A percentile compares a stretch with the other conserved stretches of the same genome.
These are phyloP conservation scores for Morus bassanus DNA, from an alignment of 2,797 vertebrate species.

Conservation along the genomic window DNA sequence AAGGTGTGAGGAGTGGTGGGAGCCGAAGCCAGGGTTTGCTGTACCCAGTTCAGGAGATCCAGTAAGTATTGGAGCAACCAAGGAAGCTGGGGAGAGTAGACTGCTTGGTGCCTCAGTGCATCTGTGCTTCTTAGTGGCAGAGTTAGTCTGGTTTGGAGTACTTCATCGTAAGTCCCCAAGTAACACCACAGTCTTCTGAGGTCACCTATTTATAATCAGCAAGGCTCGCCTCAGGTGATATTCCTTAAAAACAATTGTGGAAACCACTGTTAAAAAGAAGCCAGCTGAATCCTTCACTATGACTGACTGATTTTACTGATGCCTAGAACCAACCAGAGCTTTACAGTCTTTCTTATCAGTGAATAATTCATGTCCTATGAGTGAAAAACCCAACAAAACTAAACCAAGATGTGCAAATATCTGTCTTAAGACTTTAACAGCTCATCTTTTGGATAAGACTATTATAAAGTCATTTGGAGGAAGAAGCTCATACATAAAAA, in stretches of 20 bases:
- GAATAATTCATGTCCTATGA: not conserved
- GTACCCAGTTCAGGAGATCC: not conserved
- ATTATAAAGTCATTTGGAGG: slow-evolving; percentile 36
- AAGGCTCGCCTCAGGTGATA: not conserved
- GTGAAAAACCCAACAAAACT: not conserved
- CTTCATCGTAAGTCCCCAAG: not conserved
- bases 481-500: slow-evolving; percentile 52
- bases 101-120: not conserved
- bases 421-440: not conserved
- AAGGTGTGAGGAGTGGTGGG: not conserved
- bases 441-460: slow-evolving; percentile 30
- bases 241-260: not conserved
- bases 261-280: not conserved
- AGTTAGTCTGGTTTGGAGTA: not conserved
- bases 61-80: not conserved
- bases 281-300: not conserved
- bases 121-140: not conserved
- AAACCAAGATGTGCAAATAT: slow-evolving; percentile 3
- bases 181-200: not conserved
- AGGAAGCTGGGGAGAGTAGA: not conserved
- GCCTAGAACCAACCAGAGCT: not conserved
- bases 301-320: not conserved
- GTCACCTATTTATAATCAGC: not conserved
- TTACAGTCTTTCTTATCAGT: not conserved
- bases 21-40: not conserved